Conservation (phyloP, 2,797 vertebrate genomes). For the Hypotaenidia okinawae region DNA sequence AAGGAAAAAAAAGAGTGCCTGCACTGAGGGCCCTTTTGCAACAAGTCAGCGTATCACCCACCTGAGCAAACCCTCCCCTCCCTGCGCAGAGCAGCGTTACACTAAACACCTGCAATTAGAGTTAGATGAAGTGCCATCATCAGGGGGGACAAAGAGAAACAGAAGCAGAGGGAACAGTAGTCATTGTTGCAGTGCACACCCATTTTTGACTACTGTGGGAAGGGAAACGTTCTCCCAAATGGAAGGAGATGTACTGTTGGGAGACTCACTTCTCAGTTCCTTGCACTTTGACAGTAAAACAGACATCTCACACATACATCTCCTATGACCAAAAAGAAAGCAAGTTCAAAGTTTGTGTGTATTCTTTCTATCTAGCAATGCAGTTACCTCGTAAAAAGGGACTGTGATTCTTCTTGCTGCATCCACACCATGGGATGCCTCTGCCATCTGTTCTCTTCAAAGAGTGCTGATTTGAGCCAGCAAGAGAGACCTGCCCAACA, state of each 20-base stretch:
- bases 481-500: neutral
- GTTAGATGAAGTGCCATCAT: neutral
- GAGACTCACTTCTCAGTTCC: neutral
- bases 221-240: neutral
- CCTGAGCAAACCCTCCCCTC: neutral
- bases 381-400: neutral
- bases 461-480: neutral
- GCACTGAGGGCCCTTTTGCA: neutral
- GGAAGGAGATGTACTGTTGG: neutral
- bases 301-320: neutral
- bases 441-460: neutral
- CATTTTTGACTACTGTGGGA: neutral
- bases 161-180: neutral
- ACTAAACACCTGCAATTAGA: neutral
- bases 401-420: neutral
- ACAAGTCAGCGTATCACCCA: neutral
- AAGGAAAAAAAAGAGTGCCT: neutral
- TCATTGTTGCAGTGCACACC: neutral
- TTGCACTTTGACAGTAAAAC: neutral
- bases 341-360: fast-evolving
- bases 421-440: neutral
- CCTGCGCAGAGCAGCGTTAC: neutral
- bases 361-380: neutral
- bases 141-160: neutral
- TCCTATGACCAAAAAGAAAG: neutral